Conservation (phyloP, 2,113 vertebrate species). For the Trogon melanurus region DNA sequence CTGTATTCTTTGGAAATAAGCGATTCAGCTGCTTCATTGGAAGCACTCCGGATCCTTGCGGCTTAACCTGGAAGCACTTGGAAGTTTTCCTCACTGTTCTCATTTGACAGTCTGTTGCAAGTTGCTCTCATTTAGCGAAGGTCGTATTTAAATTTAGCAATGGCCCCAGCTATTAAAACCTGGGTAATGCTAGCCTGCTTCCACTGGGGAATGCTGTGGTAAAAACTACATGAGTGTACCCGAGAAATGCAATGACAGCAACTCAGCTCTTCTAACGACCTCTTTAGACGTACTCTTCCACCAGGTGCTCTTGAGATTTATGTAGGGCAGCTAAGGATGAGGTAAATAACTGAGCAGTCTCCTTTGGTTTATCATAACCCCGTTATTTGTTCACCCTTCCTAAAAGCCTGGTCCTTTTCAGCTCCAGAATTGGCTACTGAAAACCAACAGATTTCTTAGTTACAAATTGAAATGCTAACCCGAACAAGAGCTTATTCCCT, state of each 20-base stretch:
- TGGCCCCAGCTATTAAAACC: neutral
- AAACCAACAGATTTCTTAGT: neutral
- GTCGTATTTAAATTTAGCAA: slow-evolving; percentile 23
- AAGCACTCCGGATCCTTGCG: neutral
- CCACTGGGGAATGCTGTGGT: neutral
- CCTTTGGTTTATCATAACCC: neutral
- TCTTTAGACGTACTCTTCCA: neutral
- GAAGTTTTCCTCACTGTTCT: neutral
- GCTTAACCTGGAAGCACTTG: neutral
- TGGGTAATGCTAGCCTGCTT: neutral
- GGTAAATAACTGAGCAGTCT: neutral
- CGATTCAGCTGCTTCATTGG: neutral
- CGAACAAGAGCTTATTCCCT: neutral
- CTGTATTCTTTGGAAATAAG: neutral
- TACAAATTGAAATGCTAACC: neutral
- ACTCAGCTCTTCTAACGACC: rapidly evolving
- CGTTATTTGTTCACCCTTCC: neutral
- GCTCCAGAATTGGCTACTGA: neutral
- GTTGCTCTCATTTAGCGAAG: slow-evolving; percentile 27
- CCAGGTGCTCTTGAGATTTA: neutral
- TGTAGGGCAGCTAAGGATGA: neutral
- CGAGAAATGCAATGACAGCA: rapidly evolving
- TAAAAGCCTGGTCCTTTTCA: neutral
- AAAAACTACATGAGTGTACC: neutral
- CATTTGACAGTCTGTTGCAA: neutral